Evolutionary conservation across 2,888 invertebrate genomes (phyloP).

Genomic region (Cetonia aurata): DNA sequence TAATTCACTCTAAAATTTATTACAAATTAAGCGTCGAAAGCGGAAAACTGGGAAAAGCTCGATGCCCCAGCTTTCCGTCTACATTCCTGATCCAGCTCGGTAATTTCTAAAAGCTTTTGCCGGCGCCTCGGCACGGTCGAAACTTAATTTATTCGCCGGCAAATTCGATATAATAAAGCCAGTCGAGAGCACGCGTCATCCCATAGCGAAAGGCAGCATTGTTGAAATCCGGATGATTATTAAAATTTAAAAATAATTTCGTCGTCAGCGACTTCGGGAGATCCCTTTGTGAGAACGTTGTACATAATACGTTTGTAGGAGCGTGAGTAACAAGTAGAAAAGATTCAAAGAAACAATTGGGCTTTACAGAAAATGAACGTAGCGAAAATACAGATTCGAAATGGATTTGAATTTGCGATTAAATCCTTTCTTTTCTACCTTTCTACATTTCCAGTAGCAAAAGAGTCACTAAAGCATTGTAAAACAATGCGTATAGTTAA

Average conservation of each 20-base stretch:
- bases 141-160: constrained; percentile 21
- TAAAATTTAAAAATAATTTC: constrained; percentile 38
- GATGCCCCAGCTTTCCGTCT: neutral
- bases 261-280: neutral
- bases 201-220: constrained; percentile 14
- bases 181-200: constrained; percentile 19
- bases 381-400: constrained; percentile 5
- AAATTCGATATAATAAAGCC: constrained; percentile 34
- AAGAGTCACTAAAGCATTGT: neutral
- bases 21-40: constrained; percentile 11
- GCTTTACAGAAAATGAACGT: constrained; percentile 2
- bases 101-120: constrained; percentile 11
- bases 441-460: constrained; percentile 4
- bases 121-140: constrained; percentile 6
- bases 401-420: constrained; percentile 2
- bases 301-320: neutral
- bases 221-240: constrained; percentile 10
- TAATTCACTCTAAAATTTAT: constrained; percentile 11
- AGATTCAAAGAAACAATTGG: neutral
- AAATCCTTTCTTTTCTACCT: neutral
- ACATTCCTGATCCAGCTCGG: no score
- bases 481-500: constrained; percentile 8
- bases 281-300: constrained; percentile 4
- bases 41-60: constrained; percentile 1
- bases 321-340: constrained; percentile 9